Percentiles rank a stretch among this genome's conserved stretches.
These are phyloP conservation scores for Enteromius radiatus DNA, from an alignment of 2,797 vertebrate genomes.

Conservation along the genomic window DNA sequence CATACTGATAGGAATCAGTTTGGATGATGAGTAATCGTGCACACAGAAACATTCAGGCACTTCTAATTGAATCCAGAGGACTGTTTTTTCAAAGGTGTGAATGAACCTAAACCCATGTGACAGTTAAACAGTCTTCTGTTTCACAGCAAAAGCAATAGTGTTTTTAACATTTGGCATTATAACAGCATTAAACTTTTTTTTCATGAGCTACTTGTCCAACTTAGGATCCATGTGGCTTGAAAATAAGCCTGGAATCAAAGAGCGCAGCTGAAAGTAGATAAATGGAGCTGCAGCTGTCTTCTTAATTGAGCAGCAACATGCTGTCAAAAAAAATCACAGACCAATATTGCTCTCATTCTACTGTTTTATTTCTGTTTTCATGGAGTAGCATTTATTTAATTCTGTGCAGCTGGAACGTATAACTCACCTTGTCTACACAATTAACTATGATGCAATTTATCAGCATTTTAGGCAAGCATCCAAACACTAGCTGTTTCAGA, in stretches of 20 bases:
- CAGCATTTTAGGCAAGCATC: slow-evolving; percentile 25
- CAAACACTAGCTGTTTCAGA: background rate
- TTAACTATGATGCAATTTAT: slow-evolving; percentile 44
- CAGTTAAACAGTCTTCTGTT: background rate
- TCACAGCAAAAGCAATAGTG: background rate
- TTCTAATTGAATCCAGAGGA: slow-evolving; percentile 41
- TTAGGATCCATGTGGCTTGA: slow-evolving; percentile 62
- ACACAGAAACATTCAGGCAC: slow-evolving; percentile 20
- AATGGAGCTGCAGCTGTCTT: slow-evolving; percentile 78
- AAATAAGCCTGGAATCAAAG: slow-evolving; percentile 68
- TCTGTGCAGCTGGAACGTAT: slow-evolving; percentile 53
- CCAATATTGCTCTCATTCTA: slow-evolving; percentile 56
- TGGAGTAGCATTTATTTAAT: slow-evolving; percentile 69
- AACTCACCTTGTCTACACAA: slow-evolving; percentile 63
- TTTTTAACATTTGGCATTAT: background rate
- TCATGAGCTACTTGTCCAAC: background rate
- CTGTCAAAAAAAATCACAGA: slow-evolving; percentile 65
- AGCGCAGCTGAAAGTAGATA: slow-evolving; percentile 68
- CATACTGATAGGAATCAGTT: slow-evolving; percentile 45
- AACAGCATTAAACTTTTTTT: background rate
- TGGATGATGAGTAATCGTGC: slow-evolving; percentile 46
- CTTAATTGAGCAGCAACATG: slow-evolving; percentile 75
- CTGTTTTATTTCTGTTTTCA: slow-evolving; percentile 44
- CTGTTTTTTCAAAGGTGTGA: slow-evolving; percentile 24
- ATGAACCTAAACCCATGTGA: background rate